These are phyloP conservation scores for Rhodeus uyekii DNA, from an alignment of 2,797 vertebrate genomes.

Conservation along the genomic window DNA sequence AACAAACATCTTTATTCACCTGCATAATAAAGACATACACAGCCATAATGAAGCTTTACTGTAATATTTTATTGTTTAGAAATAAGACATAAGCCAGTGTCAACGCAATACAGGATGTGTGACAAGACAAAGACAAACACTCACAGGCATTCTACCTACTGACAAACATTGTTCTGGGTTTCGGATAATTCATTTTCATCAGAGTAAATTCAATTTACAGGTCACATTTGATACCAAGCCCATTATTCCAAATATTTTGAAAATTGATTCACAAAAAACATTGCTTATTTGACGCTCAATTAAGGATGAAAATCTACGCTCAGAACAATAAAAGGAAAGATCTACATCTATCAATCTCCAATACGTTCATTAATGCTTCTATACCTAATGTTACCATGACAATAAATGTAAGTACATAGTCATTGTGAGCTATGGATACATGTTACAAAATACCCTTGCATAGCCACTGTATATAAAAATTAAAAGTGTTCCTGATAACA, in stretches of 20 bases:
- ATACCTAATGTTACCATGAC: conserved; percentile 7
- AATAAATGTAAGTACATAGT: background rate
- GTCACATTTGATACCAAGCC: conserved; percentile 2
- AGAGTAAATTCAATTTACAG: background rate
- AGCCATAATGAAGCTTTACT: conserved; percentile 30
- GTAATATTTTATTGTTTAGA: conserved; percentile 69
- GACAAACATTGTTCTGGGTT: conserved; percentile 39
- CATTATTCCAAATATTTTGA: background rate
- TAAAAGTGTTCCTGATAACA: conserved; percentile 16
- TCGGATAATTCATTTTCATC: background rate
- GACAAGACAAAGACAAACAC: conserved; percentile 36
- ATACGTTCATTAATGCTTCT: conserved; percentile 11
- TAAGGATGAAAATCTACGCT: conserved; percentile 6
- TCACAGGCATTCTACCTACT: conserved; percentile 32
- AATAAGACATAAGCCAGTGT: conserved; percentile 66
- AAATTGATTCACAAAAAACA: background rate
- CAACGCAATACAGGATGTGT: conserved; percentile 65
- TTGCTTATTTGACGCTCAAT: background rate
- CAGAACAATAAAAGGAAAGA: conserved; percentile 24
- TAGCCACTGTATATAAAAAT: conserved; percentile 46
- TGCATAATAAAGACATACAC: conserved; percentile 10
- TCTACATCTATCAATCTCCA: conserved; percentile 10
- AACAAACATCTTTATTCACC: background rate
- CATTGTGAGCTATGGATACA: conserved; percentile 25
- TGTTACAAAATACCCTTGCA: conserved; percentile 32